phyloP scores from a whole-genome alignment of 2,888 invertebrate genomes.

The Melanotus villosus region DNA sequence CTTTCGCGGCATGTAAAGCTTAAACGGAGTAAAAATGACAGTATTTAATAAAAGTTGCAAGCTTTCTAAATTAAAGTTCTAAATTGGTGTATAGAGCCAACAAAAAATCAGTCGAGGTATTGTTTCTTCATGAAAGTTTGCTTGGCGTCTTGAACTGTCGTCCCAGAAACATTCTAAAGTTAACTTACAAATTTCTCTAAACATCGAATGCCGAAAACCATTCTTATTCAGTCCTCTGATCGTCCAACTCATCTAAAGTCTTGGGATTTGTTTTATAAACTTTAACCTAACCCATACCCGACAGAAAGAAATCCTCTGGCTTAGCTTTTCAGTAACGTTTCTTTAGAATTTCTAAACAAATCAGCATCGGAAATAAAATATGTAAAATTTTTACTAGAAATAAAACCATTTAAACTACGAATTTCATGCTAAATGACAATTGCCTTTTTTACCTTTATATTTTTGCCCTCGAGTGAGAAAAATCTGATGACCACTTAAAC shows the following conservation, averaged over 20 bases:
- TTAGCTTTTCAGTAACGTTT: slow-evolving; percentile 12
- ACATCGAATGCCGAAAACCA: not conserved
- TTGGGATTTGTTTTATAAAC: slow-evolving; percentile 18
- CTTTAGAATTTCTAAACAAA: slow-evolving; percentile 14
- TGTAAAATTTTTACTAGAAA: not conserved
- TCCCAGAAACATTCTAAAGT: too few relatives aligned
- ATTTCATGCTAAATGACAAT: slow-evolving; percentile 7
- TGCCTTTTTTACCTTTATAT: not conserved
- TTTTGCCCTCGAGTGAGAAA: not conserved
- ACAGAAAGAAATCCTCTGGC: slow-evolving; percentile 1
- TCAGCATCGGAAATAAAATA: not conserved
- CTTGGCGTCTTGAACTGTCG: too few relatives aligned
- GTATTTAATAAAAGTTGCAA: too few relatives aligned
- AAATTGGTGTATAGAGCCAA: too few relatives aligned
- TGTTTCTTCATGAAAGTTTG: too few relatives aligned
- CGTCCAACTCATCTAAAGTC: slow-evolving; percentile 11
- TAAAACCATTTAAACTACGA: not conserved
- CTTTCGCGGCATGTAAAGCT: too few relatives aligned
- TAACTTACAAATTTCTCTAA: not conserved
- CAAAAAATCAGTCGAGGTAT: too few relatives aligned
- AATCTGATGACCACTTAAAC: slow-evolving; percentile 11
- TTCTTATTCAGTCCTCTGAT: slow-evolving; percentile 12
- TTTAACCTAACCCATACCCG: slow-evolving; percentile 8
- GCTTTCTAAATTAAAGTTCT: too few relatives aligned
- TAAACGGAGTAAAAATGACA: too few relatives aligned